phyloP scores from a whole-genome alignment of 2,888 invertebrate genomes.

The Drosophila kuntzei region DNA sequence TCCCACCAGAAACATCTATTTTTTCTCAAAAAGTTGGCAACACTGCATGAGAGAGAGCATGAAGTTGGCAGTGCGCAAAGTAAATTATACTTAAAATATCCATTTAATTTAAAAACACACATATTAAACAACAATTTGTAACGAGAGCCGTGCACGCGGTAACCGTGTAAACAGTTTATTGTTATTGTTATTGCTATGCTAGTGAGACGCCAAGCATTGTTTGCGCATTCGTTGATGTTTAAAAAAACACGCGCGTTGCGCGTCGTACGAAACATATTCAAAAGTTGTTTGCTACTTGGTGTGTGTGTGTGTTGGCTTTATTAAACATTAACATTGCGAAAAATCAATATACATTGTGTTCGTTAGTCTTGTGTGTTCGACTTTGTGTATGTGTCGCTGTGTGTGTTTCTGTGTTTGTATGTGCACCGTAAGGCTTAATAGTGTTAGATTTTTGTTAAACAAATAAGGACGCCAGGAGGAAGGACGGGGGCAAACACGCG shows the following conservation, averaged over 20 bases:
- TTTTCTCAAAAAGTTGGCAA: too few relatives aligned
- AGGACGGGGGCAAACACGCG: slow-evolving; percentile 31
- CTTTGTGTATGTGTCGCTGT: slow-evolving; percentile 24
- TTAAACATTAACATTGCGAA: slow-evolving; percentile 68
- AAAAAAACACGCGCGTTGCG: slow-evolving; percentile 70
- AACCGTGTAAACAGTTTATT: slow-evolving; percentile 8
- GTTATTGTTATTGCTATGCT: slow-evolving; percentile 16
- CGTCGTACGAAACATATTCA: slow-evolving; percentile 59
- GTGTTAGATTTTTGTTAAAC: slow-evolving; percentile 58
- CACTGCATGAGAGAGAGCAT: too few relatives aligned
- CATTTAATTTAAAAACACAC: slow-evolving; percentile 44
- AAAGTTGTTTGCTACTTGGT: slow-evolving; percentile 54
- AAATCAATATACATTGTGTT: slow-evolving; percentile 60
- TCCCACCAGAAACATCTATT: too few relatives aligned
- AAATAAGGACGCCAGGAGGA: slow-evolving; percentile 53
- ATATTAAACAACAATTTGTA: slow-evolving; percentile 18
- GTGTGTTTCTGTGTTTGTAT: slow-evolving; percentile 36
- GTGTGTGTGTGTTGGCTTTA: slow-evolving; percentile 43
- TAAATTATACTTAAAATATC: slow-evolving; percentile 55
- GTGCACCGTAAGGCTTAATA: slow-evolving; percentile 29
- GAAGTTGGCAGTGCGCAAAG: slow-evolving; percentile 70
- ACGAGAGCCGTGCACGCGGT: slow-evolving; percentile 13
- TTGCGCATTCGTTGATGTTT: slow-evolving; percentile 42
- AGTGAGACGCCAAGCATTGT: slow-evolving; percentile 7
- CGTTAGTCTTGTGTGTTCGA: slow-evolving; percentile 19